Evolutionary conservation across 2,888 invertebrate species (phyloP).

Genomic region (Brenthis hecate): DNA sequence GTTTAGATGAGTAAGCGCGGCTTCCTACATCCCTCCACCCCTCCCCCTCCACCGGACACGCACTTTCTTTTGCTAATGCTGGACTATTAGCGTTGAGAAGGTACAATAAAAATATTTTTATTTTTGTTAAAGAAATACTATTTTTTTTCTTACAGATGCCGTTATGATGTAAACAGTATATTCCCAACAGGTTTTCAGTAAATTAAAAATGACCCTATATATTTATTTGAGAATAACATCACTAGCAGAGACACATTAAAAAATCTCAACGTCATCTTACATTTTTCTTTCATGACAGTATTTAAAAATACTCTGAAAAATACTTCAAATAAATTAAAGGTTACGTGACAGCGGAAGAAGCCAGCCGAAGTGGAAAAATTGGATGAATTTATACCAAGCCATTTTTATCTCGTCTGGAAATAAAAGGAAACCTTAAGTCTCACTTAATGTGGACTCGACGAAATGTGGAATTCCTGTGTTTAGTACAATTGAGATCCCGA

Average conservation of each 20-base stretch:
- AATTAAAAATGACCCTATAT: too few relatives aligned
- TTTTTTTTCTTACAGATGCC: too few relatives aligned
- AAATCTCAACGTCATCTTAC: not conserved
- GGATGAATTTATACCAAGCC: constrained; percentile 31
- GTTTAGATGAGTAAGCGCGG: too few relatives aligned
- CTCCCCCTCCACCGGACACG: too few relatives aligned
- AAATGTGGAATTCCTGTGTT: constrained; percentile 31
- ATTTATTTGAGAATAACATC: not conserved
- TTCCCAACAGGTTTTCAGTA: too few relatives aligned
- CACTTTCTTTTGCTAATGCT: too few relatives aligned
- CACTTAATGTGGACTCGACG: constrained; percentile 33
- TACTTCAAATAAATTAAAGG: constrained; percentile 15
- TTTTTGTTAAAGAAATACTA: too few relatives aligned
- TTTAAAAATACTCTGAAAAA: constrained; percentile 14
- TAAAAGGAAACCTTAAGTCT: constrained; percentile 35
- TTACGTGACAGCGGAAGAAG: constrained; percentile 16
- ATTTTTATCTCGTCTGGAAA: constrained; percentile 31
- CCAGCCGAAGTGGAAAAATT: constrained; percentile 28
- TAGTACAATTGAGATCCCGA: constrained; percentile 36
- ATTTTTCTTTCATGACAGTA: not conserved
- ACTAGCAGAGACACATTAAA: not conserved
- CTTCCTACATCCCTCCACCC: too few relatives aligned
- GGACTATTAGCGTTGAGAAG: too few relatives aligned
- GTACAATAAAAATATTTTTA: too few relatives aligned
- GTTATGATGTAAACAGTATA: too few relatives aligned